phyloP scores from a whole-genome alignment of 1,140 invertebrate species.

The Plectrocnemia conspersa region DNA sequence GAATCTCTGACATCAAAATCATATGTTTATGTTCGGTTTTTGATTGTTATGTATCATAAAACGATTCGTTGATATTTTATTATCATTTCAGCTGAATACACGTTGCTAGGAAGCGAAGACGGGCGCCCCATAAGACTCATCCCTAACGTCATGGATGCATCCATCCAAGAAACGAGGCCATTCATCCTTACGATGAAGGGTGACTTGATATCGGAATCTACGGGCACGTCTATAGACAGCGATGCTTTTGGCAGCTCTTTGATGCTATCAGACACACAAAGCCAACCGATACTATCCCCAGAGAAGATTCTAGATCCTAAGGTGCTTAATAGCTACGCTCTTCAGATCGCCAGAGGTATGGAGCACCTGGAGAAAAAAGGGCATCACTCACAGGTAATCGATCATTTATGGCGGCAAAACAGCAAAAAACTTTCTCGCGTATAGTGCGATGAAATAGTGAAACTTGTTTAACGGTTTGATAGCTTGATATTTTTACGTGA shows the following conservation, averaged over 20 bases:
- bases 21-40: too few species aligned
- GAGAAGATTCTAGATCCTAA: conserved; percentile 52
- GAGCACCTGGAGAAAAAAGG: conserved; percentile 59
- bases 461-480: too few species aligned
- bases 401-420: too few species aligned
- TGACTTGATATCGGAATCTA: conserved; percentile 6
- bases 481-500: too few species aligned
- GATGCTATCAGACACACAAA: not conserved
- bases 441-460: too few species aligned
- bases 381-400: conserved; percentile 61
- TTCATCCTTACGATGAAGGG: not conserved
- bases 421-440: too few species aligned
- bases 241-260: conserved; percentile 15
- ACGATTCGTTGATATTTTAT: not conserved
- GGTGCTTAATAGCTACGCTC: conserved; percentile 60
- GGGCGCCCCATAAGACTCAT: conserved; percentile 24
- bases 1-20: too few species aligned
- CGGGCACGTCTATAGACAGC: conserved; percentile 13
- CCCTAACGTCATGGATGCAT: conserved; percentile 37
- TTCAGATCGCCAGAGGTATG: conserved; percentile 70
- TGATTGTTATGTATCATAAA: too few species aligned
- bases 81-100: conserved; percentile 47
- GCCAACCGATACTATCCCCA: not conserved
- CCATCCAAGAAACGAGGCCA: conserved; percentile 14
- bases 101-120: conserved; percentile 40